Evolutionary conservation across 2,888 invertebrate species (phyloP).

Genomic region (Dexiosoma caninum): DNA sequence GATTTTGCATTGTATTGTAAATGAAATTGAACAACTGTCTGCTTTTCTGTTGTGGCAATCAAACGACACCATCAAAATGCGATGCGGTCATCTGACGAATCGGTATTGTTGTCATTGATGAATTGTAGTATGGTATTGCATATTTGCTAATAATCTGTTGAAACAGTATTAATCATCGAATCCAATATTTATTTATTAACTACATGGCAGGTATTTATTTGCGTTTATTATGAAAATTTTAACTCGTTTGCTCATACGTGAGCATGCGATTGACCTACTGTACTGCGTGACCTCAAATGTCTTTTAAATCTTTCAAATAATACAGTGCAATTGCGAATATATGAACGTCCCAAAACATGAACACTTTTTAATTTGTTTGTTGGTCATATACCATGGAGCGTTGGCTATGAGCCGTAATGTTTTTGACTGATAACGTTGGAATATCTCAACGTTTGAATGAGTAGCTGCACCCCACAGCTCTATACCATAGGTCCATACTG

Average conservation of each 20-base stretch:
- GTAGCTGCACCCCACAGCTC: no score
- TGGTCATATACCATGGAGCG: no score
- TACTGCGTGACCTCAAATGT: constrained; percentile 4
- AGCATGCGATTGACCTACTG: constrained; percentile 35
- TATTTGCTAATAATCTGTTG: constrained; percentile 35
- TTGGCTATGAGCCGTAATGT: no score
- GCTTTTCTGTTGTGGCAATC: constrained; percentile 14
- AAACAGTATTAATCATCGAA: background rate
- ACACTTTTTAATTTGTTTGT: no score
- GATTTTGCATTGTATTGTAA: constrained; percentile 14
- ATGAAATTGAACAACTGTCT: background rate
- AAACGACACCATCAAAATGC: background rate
- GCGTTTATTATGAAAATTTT: background rate
- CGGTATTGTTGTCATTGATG: background rate
- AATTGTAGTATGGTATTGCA: background rate
- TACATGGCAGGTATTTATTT: background rate
- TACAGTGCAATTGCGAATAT: no score
- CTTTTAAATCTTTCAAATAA: background rate
- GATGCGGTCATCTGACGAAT: constrained; percentile 33
- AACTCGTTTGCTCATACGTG: background rate
- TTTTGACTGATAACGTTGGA: no score
- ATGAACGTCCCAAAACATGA: no score
- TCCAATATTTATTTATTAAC: background rate
- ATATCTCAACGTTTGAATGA: no score
- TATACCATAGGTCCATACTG: no score